Conservation (phyloP, 2,888 invertebrate genomes). For the Ichneumon xanthorius region DNA sequence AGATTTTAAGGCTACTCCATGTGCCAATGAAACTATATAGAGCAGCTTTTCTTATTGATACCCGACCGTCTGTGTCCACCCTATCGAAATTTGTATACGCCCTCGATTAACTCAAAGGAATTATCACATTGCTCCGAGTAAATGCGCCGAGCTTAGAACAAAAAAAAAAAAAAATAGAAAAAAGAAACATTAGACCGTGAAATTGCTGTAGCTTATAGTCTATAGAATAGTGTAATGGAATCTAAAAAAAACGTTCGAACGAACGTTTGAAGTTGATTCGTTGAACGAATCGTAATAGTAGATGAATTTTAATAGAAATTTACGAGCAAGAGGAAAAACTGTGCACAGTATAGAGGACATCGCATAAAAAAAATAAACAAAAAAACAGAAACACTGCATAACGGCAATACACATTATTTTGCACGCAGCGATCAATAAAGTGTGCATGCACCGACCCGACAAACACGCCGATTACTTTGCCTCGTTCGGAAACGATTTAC, state of each 20-base stretch:
- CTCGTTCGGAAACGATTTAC: background rate
- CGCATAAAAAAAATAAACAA: slow-evolving; percentile 12
- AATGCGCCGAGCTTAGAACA: slow-evolving; percentile 40
- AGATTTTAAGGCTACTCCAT: slow-evolving; percentile 40
- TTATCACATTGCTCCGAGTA: slow-evolving; percentile 33
- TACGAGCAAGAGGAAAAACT: slow-evolving; percentile 20
- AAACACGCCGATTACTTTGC: slow-evolving; percentile 15
- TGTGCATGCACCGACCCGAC: slow-evolving; percentile 7
- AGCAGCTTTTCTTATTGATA: slow-evolving; percentile 64
- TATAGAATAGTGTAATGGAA: slow-evolving; percentile 22
- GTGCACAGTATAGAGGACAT: slow-evolving; percentile 44
- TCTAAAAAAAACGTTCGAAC: slow-evolving; percentile 37
- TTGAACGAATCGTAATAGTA: slow-evolving; percentile 63
- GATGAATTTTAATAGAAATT: slow-evolving; percentile 51
- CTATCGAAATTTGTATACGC: slow-evolving; percentile 63
- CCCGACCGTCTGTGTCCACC: slow-evolving; percentile 28
- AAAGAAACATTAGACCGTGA: slow-evolving; percentile 31
- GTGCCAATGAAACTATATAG: slow-evolving; percentile 63
- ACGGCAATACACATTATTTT: slow-evolving; percentile 34
- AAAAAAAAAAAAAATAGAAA: slow-evolving; percentile 23
- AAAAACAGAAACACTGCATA: slow-evolving; percentile 30
- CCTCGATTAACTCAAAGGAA: slow-evolving; percentile 28
- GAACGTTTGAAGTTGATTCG: slow-evolving; percentile 55
- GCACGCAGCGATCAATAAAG: slow-evolving; percentile 19
- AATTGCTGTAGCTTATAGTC: slow-evolving; percentile 51